Evolutionary conservation across 2,797 vertebrate species (phyloP), one percentile per base, ranked within the genome.

Genomic region (Echeneis naucrates): DNA sequence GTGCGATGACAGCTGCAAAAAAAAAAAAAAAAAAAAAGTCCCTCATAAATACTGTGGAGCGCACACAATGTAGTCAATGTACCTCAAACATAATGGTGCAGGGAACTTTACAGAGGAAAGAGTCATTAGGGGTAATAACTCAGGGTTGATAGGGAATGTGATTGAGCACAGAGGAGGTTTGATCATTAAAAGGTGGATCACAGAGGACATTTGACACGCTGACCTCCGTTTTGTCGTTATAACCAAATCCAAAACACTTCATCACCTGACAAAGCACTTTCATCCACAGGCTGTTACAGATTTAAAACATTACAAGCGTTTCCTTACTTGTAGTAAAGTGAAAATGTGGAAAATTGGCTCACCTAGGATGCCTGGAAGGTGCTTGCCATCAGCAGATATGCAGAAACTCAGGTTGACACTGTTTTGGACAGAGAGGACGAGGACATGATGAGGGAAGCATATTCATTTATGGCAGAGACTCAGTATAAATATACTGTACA

Each of bases 371-470:
- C 89, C 90, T 47, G 96, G 96, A 72, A 97, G 94, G 21, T 97
- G 95, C 75, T 95, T 97, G 81, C 96, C 97, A 67, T 96, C 95
- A 67, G 96, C 96, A 47, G 95, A 95, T 88, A 98, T 93, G 88
- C 97, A 98, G 94, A 96, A 97, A 90, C 95, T 97, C 78, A 98
- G 92, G 91, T 96, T 98, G 94, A 97, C 96, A 76, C 97, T 98
- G 92, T 84, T 78, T 73, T 67, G 68, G 84, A 91, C 37, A 76
- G 81, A 91, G 44, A n/a, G 79, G 65, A 83, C 38, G 26, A 78
- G 68, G 69, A 80, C 75, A 85, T 73, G 27, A 83, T 84, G 82
- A 91, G 81, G 68, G 71, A 84, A 62, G 59, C 38, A 70, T 72
- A 74, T 75, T 77, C 51, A 68, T 72, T 78, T 23, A 81, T 77